Base-by-base conservation (phyloP, 2,888 invertebrate species). In the Dugesia japonica region DNA sequence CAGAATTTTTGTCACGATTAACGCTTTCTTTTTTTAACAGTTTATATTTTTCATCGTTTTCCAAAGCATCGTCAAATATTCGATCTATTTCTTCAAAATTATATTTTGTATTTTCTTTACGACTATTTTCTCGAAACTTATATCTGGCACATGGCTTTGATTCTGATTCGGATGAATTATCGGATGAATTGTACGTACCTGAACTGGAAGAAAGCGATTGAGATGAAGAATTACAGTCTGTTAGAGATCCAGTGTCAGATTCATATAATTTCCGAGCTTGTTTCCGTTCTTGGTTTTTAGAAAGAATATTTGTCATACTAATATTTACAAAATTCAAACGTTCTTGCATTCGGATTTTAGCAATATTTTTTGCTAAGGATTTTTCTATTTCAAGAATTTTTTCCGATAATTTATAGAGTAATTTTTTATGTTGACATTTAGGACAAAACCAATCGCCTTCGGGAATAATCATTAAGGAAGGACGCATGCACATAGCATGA, bases 281-380 rank as follows among this genome's bases (percentile, higher is more conserved):
- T 27, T 75, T 42, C 13, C 31, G 1, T 26, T 23, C 26, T 23
- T 20, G 38, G 20, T 28, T 74, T 26, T 31, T 74, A 87, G 86
- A 75, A 79, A 80, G 56, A 42, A 90, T 89, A 82, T 90, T 90
- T 80, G 89, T 89, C 78, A 90, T 83, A 83, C 89, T 90, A 78
- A 91, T 89, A 23, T 89, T 89, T 27, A 90, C 90, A 83, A 88
- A 90, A 0, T 89, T 89, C 78, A 90, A 84, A 76, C 90, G 86
- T 81, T 90, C 89, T 81, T 89, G 71, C 78, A 78, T 78, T 23
- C 77, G 15, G 27, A 72, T 31, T 56, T 78, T 78, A 17, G 77
- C 77, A 15, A 20, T 38, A 4, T 73, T 72, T 28, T 78, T 28
- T 13, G 26, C 71, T n/a, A 71, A 13, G 15, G 72, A 31, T n/a